Evolutionary conservation across 2,888 invertebrate species (phyloP), one percentile per base, ranked within the genome.

Genomic region (Acleris emargana): DNA sequence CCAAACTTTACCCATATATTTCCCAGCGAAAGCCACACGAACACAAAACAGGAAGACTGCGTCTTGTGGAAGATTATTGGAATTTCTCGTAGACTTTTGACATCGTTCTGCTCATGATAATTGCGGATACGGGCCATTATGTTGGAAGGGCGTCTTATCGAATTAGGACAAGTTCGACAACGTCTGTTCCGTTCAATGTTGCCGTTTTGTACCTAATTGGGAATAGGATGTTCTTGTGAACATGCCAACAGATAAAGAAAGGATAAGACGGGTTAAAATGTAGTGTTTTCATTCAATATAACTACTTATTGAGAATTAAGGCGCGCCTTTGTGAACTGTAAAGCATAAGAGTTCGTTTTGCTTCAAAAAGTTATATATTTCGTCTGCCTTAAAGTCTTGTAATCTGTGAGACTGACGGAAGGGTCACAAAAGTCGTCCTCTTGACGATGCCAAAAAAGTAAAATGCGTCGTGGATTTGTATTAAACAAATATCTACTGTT

Each of bases 101-200:
- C 72, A 72, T 66, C 69, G 68, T 72, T 58, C 60, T 62, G 42
- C 32, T 50, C 66, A 47, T 68, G 69, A 69, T 76, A 77, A 79
- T 78, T 76, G 68, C 72, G 72, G 77, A 78, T 77, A 76, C 70
- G 61, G 32, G 67, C 73, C 73, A 75, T 77, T 75, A 75, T 64
- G 62, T 67, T 68, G 69, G 82, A 83, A 84, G 83, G 83, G 74
- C 82, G 73, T 67, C 78, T 87, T 87, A 86, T 86, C 85, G 75
- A 85, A 82, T 79, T 80, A 76, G 82, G 79, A 76, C 84, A 82
- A 81, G 81, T 86, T 84, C 76, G 74, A 72, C 32, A 11, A 11
- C 38, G 38, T 38, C 72, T 74, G 73, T 64, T 59, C 42, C 38
- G 58, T 58, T 54, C 18, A 47, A 22, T 54, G n/a, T 38, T 58